Percentiles rank a stretch among this genome's conserved stretches.
Conservation (phyloP, 1,140 invertebrate genomes). For the Scaptomyza graminum region DNA sequence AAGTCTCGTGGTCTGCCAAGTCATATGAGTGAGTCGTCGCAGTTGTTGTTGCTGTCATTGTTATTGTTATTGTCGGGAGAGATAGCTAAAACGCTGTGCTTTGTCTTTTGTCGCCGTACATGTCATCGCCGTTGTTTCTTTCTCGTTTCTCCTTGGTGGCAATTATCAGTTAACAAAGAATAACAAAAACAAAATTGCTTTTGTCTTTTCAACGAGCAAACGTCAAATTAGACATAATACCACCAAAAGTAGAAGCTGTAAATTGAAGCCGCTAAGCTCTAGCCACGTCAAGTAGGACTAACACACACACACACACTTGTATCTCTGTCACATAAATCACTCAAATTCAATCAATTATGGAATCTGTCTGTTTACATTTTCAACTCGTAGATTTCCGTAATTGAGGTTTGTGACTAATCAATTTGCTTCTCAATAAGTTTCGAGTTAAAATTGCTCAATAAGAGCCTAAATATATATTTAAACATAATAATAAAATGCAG, state of each 20-base stretch:
- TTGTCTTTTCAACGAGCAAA: conserved; percentile 52
- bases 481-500: conserved; percentile 2
- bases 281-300: conserved; percentile 27
- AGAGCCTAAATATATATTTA: conserved; percentile 2
- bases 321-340: conserved; percentile 42
- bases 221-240: conserved; percentile 48
- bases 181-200: conserved; percentile 46
- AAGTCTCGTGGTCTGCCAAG: conserved; percentile 80
- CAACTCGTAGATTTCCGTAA: not conserved
- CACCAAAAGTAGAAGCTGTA: conserved; percentile 44
- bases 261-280: conserved; percentile 41
- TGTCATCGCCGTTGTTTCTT: conserved; percentile 9
- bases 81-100: conserved; percentile 40
- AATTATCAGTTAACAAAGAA: conserved; percentile 69
- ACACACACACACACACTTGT: not conserved
- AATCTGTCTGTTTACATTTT: conserved; percentile 14
- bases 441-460: conserved; percentile 15
- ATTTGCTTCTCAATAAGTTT: conserved; percentile 12
- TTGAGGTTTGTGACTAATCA: not conserved
- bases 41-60: conserved; percentile 16
- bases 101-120: conserved; percentile 28
- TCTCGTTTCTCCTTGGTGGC: conserved; percentile 52
- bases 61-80: conserved; percentile 30
- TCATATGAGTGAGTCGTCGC: conserved; percentile 74
- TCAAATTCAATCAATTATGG: conserved; percentile 17